phyloP scores from a whole-genome alignment of 2,113 vertebrate genomes.

The Corythornis madagascariensis region DNA sequence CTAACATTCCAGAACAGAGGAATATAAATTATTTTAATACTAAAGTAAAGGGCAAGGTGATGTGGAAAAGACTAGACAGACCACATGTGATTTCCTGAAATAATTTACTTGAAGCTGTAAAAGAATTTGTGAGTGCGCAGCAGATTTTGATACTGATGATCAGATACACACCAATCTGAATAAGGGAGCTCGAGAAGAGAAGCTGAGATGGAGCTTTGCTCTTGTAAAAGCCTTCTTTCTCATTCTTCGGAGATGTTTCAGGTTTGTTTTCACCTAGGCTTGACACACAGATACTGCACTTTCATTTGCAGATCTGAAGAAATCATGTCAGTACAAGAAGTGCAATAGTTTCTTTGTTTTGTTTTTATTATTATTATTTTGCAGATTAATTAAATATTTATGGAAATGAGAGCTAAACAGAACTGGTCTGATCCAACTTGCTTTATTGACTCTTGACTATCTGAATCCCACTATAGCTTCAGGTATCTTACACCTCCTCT shows the following conservation, averaged over 20 bases:
- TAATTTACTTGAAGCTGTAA: not conserved
- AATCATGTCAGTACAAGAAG: constrained; percentile 51
- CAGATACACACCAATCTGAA: not conserved
- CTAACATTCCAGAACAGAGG: not conserved
- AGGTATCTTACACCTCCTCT: not conserved
- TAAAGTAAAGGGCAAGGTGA: not conserved
- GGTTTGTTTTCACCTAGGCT: not conserved
- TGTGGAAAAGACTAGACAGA: not conserved
- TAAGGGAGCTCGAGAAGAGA: not conserved
- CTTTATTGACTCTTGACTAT: constrained; percentile 8
- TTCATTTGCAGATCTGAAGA: constrained; percentile 56
- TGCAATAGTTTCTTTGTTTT: not conserved
- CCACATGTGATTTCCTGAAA: not conserved
- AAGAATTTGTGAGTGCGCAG: not conserved
- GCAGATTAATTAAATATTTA: constrained; percentile 58
- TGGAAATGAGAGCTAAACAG: constrained; percentile 44
- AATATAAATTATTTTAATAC: not conserved
- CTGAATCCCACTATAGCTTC: not conserved
- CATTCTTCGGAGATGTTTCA: not conserved
- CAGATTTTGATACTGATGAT: not conserved
- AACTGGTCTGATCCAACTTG: constrained; percentile 1
- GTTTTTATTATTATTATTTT: not conserved
- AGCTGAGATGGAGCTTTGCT: not conserved
- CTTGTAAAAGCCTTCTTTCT: not conserved
- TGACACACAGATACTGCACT: not conserved